phyloP scores from a whole-genome alignment of 2,113 vertebrate species.

The Perca schrenkii region DNA sequence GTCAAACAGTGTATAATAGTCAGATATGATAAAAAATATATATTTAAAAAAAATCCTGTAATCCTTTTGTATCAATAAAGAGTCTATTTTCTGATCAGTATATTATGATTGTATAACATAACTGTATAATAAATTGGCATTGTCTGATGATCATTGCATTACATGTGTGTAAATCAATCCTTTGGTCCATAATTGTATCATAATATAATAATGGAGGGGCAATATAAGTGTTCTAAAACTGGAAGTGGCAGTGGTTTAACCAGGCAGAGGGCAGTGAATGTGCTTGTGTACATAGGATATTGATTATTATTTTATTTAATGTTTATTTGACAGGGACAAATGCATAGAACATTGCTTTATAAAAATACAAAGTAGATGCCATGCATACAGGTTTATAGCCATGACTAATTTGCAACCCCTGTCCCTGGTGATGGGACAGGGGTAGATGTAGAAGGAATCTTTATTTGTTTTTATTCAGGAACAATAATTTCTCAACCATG shows the following conservation, averaged over 20 bases:
- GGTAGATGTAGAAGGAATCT: background rate
- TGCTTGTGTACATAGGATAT: background rate
- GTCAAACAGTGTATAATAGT: background rate
- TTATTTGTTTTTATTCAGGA: background rate
- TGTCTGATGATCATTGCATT: background rate
- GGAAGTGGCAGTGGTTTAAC: background rate
- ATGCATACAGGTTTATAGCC: too few relatives aligned
- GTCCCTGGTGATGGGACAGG: too few relatives aligned
- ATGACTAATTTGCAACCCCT: too few relatives aligned
- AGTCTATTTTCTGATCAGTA: background rate
- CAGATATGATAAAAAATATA: background rate
- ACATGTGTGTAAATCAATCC: background rate
- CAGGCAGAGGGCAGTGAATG: background rate
- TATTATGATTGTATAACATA: background rate
- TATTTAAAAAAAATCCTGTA: background rate
- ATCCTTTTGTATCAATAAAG: background rate
- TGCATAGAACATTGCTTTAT: too few relatives aligned
- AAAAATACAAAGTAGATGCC: too few relatives aligned
- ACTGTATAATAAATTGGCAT: background rate
- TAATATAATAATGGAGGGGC: background rate
- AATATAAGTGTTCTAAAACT: background rate
- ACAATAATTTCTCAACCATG: too few relatives aligned
- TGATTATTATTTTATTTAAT: too few relatives aligned
- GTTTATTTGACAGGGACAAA: too few relatives aligned
- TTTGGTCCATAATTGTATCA: background rate